Evolutionary conservation across 2,113 vertebrate species (phyloP).

Genomic region (Aviceda subcristata): DNA sequence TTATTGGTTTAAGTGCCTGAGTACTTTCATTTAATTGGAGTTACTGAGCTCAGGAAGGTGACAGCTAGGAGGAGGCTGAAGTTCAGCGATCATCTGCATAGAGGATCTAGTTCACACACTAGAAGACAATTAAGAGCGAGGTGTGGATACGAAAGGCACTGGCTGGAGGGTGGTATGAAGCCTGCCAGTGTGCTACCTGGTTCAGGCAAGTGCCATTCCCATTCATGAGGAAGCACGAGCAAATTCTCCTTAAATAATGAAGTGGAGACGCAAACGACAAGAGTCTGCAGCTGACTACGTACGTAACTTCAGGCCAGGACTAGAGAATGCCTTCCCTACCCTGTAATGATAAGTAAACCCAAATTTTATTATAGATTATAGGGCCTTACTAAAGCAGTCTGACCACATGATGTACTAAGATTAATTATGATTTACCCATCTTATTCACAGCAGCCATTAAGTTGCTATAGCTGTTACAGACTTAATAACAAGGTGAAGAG

Average conservation of each 20-base stretch:
- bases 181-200: neutral
- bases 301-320: neutral
- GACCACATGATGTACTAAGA: neutral
- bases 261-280: accelerated
- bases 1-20: neutral
- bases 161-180: neutral
- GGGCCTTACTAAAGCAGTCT: neutral
- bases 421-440: neutral
- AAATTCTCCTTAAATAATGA: neutral
- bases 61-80: neutral
- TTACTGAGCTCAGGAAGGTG: neutral
- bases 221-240: neutral
- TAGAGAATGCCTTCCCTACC: neutral
- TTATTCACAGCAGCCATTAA: neutral
- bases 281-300: neutral
- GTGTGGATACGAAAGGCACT: neutral
- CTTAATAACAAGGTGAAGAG: neutral
- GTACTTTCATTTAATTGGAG: neutral
- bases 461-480: neutral
- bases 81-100: neutral
- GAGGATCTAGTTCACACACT: neutral
- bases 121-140: neutral
- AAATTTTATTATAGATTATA: neutral
- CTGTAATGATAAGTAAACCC: neutral
- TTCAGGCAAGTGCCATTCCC: neutral